Base-by-base conservation (phyloP, 2,888 invertebrate species). In the Buathra laborator region DNA sequence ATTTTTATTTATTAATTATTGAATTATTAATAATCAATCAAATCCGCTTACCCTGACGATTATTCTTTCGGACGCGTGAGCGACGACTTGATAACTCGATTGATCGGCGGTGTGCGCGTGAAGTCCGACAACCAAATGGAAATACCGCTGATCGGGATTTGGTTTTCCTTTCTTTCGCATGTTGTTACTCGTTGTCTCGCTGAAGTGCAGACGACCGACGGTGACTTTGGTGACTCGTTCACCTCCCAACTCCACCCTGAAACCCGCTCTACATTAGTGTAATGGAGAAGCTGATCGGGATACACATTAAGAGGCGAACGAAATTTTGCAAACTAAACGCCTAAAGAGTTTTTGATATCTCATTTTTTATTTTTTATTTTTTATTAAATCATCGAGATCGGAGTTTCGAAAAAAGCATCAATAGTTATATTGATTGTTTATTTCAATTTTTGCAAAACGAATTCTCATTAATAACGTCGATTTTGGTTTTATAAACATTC, bases 131-230 rank as follows among this genome's bases (percentile, higher is more conserved):
- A 99, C 98, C 86, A 99, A 95, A 94, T 98, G 97, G 94, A 99
- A 99, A 94, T 99, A 99, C 86, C 99, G 95, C 94, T 99, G 99
- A 94, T 99, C 99, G 0, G 99, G 99, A 94, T 99, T 99, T 0
- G 99, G 99, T 86, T 99, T 97, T 0, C 99, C 99, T 92, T 99
- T 99, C 94, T 99, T 99, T 66, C 99, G 95, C 99, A 99, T 99
- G 92, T 99, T 99, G 93, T 99, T 99, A 91, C 98, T 98, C 0
- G 99, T 99, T 0, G 99, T 99, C 94, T 99, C 99, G 74, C 99
- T 98, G 94, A 99, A 99, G 95, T 99, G 99, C 3, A 99, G 95
- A 7, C 99, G 96, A 0, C 99, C 99, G 0, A 99, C 99, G 0
- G 99, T 99, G 80, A 98, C 96, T 93, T 99, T 99, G 0, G 98